phyloP scores from a whole-genome alignment of 2,888 invertebrate genomes.

The Melieria picta region DNA sequence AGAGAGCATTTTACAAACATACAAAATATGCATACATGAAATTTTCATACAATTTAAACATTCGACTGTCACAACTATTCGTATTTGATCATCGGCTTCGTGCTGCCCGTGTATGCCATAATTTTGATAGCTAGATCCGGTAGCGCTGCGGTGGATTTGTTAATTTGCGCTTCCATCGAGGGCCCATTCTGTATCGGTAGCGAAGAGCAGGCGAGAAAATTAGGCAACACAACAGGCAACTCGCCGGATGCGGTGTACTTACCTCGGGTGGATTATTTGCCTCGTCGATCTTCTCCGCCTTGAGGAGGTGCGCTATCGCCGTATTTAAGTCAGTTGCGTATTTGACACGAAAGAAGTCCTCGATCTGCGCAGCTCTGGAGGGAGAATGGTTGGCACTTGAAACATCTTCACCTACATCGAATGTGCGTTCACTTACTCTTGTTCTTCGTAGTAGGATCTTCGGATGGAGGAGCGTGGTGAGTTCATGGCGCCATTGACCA shows the following conservation, averaged over 20 bases:
- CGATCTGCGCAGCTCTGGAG: background rate
- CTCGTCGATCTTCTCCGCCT: constrained; percentile 33
- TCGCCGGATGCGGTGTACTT: background rate
- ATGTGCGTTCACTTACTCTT: no score
- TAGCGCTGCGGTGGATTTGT: constrained; percentile 14
- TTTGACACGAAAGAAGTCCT: constrained; percentile 38
- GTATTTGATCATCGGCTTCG: constrained; percentile 10
- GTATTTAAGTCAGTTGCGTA: constrained; percentile 45
- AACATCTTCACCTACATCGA: no score
- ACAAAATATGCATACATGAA: no score
- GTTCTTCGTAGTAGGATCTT: no score
- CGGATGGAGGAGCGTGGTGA: no score
- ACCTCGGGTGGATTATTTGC: constrained; percentile 25
- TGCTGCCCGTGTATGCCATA: constrained; percentile 25
- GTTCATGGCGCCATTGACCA: no score
- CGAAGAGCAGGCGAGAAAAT: background rate
- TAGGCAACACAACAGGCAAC: background rate
- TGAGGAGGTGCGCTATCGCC: constrained; percentile 37
- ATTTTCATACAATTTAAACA: no score
- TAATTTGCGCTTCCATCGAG: constrained; percentile 18
- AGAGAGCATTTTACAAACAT: no score
- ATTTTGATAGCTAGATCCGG: constrained; percentile 20
- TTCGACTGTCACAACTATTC: no score
- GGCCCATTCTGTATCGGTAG: constrained; percentile 1
- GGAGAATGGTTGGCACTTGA: no score